Percentiles rank a stretch among this genome's conserved stretches.
These are phyloP conservation scores for Didymodactylos carnosus DNA, from an alignment of 2,888 invertebrate genomes.

Conservation along the genomic window DNA sequence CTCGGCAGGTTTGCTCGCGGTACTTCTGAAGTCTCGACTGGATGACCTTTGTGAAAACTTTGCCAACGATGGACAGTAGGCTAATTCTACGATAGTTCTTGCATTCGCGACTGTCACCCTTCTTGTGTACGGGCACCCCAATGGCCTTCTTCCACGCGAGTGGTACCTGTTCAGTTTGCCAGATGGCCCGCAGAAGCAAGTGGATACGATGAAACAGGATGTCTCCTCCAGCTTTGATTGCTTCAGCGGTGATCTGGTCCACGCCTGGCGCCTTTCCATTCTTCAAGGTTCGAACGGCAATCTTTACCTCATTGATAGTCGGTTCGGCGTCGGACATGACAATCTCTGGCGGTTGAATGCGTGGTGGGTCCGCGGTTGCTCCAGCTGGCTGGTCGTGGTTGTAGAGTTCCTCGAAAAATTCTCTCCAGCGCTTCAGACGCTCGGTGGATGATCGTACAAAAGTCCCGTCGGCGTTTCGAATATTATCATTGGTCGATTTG, in stretches of 20 bases:
- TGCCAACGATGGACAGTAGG: not conserved
- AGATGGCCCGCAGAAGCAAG: too few relatives aligned
- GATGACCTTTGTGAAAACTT: not conserved
- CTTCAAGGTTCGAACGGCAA: not conserved
- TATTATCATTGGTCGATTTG: not conserved
- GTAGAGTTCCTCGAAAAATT: not conserved
- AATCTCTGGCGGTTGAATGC: not conserved
- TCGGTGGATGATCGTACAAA: too few relatives aligned
- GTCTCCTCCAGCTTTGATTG: too few relatives aligned
- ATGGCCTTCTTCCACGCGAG: not conserved
- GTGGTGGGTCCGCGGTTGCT: not conserved
- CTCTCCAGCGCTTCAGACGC: not conserved
- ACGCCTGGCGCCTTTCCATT: not conserved
- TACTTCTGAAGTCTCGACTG: not conserved
- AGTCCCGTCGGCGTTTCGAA: too few relatives aligned
- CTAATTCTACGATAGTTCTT: not conserved
- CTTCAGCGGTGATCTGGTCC: not conserved
- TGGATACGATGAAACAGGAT: too few relatives aligned
- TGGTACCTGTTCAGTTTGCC: not conserved
- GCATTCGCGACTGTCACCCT: not conserved
- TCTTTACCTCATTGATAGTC: not conserved
- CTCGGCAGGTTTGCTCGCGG: not conserved
- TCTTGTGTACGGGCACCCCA: not conserved
- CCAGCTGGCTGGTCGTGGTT: not conserved
- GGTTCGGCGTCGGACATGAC: not conserved